A percentile compares a stretch with the other conserved stretches of the same genome.
phyloP scores from a whole-genome alignment of 2,797 vertebrate genomes.

The Allobates femoralis region DNA sequence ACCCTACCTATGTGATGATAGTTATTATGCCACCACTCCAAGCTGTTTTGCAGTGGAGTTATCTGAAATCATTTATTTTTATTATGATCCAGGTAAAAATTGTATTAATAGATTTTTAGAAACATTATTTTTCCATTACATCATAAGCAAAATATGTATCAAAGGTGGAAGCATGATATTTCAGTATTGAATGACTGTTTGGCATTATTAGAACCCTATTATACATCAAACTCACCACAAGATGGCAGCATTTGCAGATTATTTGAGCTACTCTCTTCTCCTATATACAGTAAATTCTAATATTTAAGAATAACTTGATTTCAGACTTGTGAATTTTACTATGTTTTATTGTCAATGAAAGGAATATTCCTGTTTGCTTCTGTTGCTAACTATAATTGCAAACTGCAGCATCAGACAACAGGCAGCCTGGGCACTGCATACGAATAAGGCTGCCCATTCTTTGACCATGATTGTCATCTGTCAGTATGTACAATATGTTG shows the following conservation, averaged over 20 bases:
- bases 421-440: too few relatives aligned
- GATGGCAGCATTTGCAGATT: slow-evolving; percentile 45
- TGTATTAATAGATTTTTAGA: too few relatives aligned
- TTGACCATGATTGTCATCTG: too few relatives aligned
- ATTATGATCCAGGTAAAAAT: not conserved
- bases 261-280: not conserved
- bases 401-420: too few relatives aligned
- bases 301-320: not conserved
- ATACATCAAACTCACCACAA: slow-evolving; percentile 40
- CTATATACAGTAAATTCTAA: not conserved
- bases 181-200: not conserved
- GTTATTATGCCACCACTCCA: not conserved
- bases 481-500: too few relatives aligned
- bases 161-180: not conserved
- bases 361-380: not conserved
- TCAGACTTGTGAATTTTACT: not conserved
- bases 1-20: not conserved
- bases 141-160: not conserved
- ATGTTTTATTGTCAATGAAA: not conserved
- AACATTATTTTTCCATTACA: too few relatives aligned
- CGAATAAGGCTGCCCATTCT: too few relatives aligned
- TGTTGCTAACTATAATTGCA: too few relatives aligned
- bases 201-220: not conserved
- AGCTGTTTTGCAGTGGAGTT: too few relatives aligned
- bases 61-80: not conserved